Evolutionary conservation across 2,797 vertebrate species (phyloP).

Genomic region (Notoglanidium macrostoma): DNA sequence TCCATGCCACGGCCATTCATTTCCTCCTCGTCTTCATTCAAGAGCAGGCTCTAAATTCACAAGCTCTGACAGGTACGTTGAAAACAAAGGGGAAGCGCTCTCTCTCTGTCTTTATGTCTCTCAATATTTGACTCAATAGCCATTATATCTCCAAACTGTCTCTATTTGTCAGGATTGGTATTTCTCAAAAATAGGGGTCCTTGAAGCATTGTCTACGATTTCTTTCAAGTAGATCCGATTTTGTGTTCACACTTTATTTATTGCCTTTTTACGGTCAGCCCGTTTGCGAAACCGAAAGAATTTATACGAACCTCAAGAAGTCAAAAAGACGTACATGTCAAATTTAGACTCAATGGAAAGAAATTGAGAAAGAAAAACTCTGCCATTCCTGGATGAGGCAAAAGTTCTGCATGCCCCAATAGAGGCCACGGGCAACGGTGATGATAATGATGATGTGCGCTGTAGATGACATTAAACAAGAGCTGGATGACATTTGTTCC

Average conservation of each 20-base stretch:
- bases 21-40: constrained; percentile 50
- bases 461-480: background rate
- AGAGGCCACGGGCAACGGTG: too few relatives aligned
- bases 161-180: background rate
- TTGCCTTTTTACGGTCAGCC: background rate
- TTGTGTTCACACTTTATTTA: too few relatives aligned
- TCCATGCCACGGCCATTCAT: constrained; percentile 56
- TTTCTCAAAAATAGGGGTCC: background rate
- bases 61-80: constrained; percentile 56
- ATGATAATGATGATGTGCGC: too few relatives aligned
- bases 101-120: background rate
- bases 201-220: background rate
- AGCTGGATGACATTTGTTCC: background rate
- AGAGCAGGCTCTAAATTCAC: constrained; percentile 52
- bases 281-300: background rate
- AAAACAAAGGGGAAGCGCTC: constrained; percentile 21
- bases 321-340: background rate
- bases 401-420: too few relatives aligned
- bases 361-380: too few relatives aligned
- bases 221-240: too few relatives aligned
- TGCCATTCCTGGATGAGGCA: too few relatives aligned
- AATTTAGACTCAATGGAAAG: background rate
- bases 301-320: background rate
- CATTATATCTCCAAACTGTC: background rate
- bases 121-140: background rate